Evolutionary conservation across 1,140 invertebrate genomes (phyloP), one percentile per base, ranked within the genome.

Genomic region (Musca vetustissima): DNA sequence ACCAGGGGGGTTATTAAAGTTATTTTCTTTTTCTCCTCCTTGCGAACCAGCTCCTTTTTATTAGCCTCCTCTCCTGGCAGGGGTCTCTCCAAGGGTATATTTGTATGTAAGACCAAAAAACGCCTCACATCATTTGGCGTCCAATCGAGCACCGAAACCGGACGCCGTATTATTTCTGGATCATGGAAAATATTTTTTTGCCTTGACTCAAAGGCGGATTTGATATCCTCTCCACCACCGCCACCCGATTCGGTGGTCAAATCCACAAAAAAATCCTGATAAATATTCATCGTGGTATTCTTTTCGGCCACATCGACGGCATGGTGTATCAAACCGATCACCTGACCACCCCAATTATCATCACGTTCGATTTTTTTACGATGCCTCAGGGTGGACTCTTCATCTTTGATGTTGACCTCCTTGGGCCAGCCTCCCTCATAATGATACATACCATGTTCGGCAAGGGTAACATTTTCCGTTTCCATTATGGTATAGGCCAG

Each of bases 341-440:
- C 75, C 66, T 82, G 76, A 25, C 61, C 24, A 7, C 81, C 76
- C 86, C 77, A 74, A 92, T 96, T 70, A 77, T 98, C 96, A 76
- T 98, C 96, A 77, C 97, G 97, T 84, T 96, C 93, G n/a, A 96
- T 88, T 83, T 96, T 97, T 72, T 97, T 93, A 66, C 94, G 86
- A 78, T 94, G 95, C 67, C 96, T 86, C 53, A 79, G 69, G 14
- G 91, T 90, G 78, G 95, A 93, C 77, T 98, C 96, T 69, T 91
- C 87, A 79, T 98, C 95, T 47, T 88, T 85, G 55, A 88, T 85
- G 77, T 96, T 96, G 21, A 98, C 88, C 77, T 98, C 95, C 81
- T 93, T 93, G 9, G 96, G 95, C 96, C 96, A 98, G 9, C 96
- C 96, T 64, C 96, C 96, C 85, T 98, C 96, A 2, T 87, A 87